A percentile compares a stretch with the other conserved stretches of the same genome.
Evolutionary conservation across 30 jellyfish, hydroid and myxozoan species (phyloP).

Genomic region (Turritopsis rubra): DNA sequence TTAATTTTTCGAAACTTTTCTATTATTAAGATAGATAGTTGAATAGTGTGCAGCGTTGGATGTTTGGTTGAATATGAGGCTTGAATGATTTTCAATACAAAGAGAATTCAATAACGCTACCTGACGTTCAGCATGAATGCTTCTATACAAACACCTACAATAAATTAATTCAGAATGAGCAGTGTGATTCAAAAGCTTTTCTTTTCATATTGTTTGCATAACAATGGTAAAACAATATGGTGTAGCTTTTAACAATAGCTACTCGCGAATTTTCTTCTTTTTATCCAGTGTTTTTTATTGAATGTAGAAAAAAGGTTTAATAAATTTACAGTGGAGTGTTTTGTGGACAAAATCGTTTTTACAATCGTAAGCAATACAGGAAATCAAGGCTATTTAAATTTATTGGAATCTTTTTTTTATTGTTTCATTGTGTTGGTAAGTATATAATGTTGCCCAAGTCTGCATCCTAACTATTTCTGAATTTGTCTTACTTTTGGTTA

Average conservation of each 20-base stretch:
- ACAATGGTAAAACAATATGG: slow-evolving; percentile 15
- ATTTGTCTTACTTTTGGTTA: background rate
- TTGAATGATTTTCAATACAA: slow-evolving; percentile 13
- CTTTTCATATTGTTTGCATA: slow-evolving; percentile 11
- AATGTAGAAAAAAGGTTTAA: background rate
- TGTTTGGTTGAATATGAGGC: slow-evolving; percentile 11
- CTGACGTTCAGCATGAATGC: slow-evolving; percentile 4
- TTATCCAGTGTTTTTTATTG: background rate
- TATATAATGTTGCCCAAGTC: background rate
- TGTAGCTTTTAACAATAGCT: slow-evolving; percentile 1
- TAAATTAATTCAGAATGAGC: slow-evolving; percentile 14
- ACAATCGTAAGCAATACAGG: background rate
- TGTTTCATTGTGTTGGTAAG: background rate
- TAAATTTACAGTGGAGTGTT: background rate
- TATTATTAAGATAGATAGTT: background rate
- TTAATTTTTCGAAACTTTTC: background rate
- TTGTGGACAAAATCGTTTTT: background rate
- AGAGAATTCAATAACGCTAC: slow-evolving; percentile 3
- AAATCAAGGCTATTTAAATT: background rate
- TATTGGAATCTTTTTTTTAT: background rate
- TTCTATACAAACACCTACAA: slow-evolving; percentile 26
- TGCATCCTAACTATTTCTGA: background rate
- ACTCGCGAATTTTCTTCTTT: background rate
- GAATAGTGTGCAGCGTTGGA: background rate
- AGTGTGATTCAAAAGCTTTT: slow-evolving; percentile 24